phyloP scores from a whole-genome alignment of 1,140 invertebrate genomes.

The Bombus affinis region DNA sequence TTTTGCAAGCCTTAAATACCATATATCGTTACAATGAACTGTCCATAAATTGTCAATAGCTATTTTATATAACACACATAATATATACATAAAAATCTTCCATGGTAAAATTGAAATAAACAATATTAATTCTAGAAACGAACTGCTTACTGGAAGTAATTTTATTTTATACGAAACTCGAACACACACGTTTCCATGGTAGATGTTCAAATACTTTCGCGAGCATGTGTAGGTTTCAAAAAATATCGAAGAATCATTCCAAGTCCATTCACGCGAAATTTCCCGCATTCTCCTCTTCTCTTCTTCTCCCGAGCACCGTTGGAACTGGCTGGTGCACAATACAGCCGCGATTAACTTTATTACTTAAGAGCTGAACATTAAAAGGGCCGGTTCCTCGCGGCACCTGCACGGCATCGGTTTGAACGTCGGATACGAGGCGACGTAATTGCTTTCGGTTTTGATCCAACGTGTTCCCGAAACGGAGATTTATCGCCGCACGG shows the following conservation, averaged over 20 bases:
- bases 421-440: conserved; percentile 46
- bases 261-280: background rate
- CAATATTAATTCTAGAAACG: too few relatives aligned
- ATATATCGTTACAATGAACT: background rate
- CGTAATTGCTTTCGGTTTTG: conserved; percentile 66
- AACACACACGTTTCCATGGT: too few relatives aligned
- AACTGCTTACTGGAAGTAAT: too few relatives aligned
- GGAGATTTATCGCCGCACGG: conserved; percentile 57
- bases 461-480: conserved; percentile 57
- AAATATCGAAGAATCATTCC: background rate
- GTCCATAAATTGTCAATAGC: too few relatives aligned
- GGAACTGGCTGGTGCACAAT: conserved; percentile 46
- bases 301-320: background rate
- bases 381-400: conserved; percentile 37
- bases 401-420: conserved; percentile 52
- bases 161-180: too few relatives aligned
- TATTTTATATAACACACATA: too few relatives aligned
- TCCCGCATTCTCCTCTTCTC: background rate
- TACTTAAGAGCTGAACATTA: conserved; percentile 53
- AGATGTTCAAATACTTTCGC: background rate
- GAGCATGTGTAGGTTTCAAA: background rate
- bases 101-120: too few relatives aligned
- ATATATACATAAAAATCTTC: too few relatives aligned
- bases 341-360: conserved; percentile 63
- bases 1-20: too few relatives aligned